Conservation (phyloP, 2,113 vertebrate genomes). For the Oncorhynchus clarkii region DNA sequence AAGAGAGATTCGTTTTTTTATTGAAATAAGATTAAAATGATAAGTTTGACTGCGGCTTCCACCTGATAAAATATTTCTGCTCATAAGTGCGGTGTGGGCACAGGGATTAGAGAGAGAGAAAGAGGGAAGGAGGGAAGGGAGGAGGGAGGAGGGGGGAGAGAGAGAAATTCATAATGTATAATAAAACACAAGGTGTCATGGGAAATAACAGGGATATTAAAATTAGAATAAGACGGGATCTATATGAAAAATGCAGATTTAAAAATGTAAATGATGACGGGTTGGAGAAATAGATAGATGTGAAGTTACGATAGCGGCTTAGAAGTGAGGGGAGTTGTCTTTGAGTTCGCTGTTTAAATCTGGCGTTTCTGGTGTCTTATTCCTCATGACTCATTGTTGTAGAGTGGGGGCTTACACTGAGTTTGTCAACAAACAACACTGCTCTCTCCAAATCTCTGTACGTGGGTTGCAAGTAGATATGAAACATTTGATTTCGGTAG, state of each 20-base stretch:
- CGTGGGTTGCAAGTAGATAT: not conserved
- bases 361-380: slow-evolving; percentile 21
- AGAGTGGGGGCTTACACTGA: not conserved
- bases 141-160: slow-evolving; percentile 31
- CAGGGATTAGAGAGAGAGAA: slow-evolving; percentile 79
- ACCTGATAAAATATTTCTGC: slow-evolving; percentile 95
- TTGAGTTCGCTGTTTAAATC: slow-evolving; percentile 10
- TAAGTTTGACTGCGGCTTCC: slow-evolving; percentile 86
- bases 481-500: not conserved
- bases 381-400: not conserved
- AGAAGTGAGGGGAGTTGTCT: slow-evolving; percentile 21
- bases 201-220: slow-evolving; percentile 82
- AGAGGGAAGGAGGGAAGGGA: slow-evolving; percentile 13
- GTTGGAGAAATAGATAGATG: slow-evolving; percentile 46
- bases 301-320: slow-evolving; percentile 28
- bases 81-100: slow-evolving; percentile 87
- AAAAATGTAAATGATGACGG: slow-evolving; percentile 73
- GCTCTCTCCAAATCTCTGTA: slow-evolving; percentile 7
- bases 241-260: slow-evolving; percentile 78
- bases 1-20: slow-evolving; percentile 92
- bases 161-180: slow-evolving; percentile 79
- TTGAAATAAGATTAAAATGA: slow-evolving; percentile 95
- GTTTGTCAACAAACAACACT: not conserved
- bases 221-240: slow-evolving; percentile 75
- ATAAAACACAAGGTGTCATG: slow-evolving; percentile 80